Evolutionary conservation across 2,797 vertebrate genomes (phyloP), one percentile per base, ranked within the genome.

Genomic region (Tauraco hartlaubi): DNA sequence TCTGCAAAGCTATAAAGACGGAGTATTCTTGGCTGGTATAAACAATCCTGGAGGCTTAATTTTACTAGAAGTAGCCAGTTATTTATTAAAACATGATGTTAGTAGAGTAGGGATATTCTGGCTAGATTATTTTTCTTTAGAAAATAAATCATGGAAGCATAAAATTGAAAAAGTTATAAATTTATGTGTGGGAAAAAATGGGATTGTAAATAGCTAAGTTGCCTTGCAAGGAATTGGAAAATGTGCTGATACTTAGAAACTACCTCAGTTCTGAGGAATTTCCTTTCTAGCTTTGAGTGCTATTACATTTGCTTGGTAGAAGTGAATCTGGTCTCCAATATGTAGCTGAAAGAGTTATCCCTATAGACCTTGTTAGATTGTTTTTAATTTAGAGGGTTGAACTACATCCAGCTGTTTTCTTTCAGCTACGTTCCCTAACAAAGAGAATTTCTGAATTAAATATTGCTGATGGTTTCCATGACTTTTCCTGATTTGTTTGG

Each of bases 231-330:
- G 97, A 96, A 93, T 97, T 97, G 97, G 96, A 97, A 98, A 98
- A 96, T 97, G 96, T 98, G 97, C 97, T 95, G 97, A 98, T 97
- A 96, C 94, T 98, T 98, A 97, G 97, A 98, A 98, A 98, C 97
- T 97, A 98, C 97, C 98, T 98, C 98, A 98, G 97, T 97, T 97
- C 96, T 98, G 97, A 98, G 98, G 98, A 97, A 98, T 98, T 98
- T 98, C 97, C 98, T 98, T 98, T 98, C 94, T 97, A 96, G 96
- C 96, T 97, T 97, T 97, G 96, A 96, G 95, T 96, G 91, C 95
- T 98, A 91, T 98, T 97, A 97, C 96, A 97, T 96, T 97, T 95
- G 97, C 97, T 97, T 97, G 95, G 97, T 98, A 98, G 96, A 97
- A 98, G 97, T 96, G 95, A 97, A 97, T 97, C 97, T 98, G 94